phyloP scores from a whole-genome alignment of 2,888 invertebrate species.

The Nesidiocoris tenuis region DNA sequence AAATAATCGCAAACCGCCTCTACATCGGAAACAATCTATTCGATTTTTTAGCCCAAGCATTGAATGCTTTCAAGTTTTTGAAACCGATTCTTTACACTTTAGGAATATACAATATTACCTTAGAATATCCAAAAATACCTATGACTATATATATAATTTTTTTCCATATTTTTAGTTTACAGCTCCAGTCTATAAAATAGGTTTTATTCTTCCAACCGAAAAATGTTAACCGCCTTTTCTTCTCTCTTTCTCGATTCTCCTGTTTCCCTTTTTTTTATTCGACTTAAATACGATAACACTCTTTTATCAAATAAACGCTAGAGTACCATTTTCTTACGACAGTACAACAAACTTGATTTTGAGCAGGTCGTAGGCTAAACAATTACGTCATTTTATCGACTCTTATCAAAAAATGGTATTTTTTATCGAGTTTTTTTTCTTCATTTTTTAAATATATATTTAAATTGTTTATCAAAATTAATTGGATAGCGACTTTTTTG shows the following conservation, averaged over 20 bases:
- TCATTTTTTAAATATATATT: conserved; percentile 47
- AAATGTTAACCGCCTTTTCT: conserved; percentile 24
- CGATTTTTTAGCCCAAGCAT: background rate
- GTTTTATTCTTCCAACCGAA: conserved; percentile 12
- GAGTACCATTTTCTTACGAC: conserved; percentile 45
- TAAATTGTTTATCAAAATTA: conserved; percentile 48
- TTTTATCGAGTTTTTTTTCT: conserved; percentile 17
- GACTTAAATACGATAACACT: conserved; percentile 43
- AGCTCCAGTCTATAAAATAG: conserved; percentile 50
- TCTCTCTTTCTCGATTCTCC: conserved; percentile 9
- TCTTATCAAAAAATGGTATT: conserved; percentile 47
- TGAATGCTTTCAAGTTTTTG: background rate
- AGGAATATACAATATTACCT: conserved; percentile 46
- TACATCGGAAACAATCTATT: background rate
- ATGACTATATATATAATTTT: conserved; percentile 46
- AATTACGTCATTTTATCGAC: conserved; percentile 49
- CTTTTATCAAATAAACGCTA: conserved; percentile 47
- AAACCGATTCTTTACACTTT: conserved; percentile 34
- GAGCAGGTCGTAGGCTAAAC: conserved; percentile 51
- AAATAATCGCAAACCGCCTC: too few relatives aligned
- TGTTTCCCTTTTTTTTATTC: conserved; percentile 15
- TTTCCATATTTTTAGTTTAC: conserved; percentile 40
- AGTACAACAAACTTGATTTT: conserved; percentile 48
- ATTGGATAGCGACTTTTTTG: conserved; percentile 45
- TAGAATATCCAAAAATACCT: conserved; percentile 49